Conservation (phyloP, 2,888 invertebrate genomes). For the Brenthis hecate region DNA sequence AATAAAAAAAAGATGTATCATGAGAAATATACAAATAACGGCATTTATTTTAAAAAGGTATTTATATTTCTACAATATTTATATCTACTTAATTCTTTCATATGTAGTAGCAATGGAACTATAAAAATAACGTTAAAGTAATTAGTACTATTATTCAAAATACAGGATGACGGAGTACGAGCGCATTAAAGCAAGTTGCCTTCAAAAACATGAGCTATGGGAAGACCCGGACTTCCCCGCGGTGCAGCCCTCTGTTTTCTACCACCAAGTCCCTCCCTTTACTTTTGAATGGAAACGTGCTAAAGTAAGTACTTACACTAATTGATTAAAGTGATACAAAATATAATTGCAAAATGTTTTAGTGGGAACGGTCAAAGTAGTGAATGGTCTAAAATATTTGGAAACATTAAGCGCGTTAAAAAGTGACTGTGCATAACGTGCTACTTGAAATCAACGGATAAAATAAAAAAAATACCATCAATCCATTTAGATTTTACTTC, state of each 20-base stretch:
- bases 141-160: not conserved
- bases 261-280: constrained; percentile 96
- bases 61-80: no score
- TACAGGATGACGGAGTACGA: constrained; percentile 89
- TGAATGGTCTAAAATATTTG: constrained; percentile 1
- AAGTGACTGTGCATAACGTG: not conserved
- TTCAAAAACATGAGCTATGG: constrained; percentile 91
- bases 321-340: no score
- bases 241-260: constrained; percentile 93
- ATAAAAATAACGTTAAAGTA: not conserved
- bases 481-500: constrained; percentile 5
- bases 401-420: not conserved
- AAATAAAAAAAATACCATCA: not conserved
- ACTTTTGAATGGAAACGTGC: constrained; percentile 95
- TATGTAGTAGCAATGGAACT: not conserved
- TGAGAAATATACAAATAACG: no score
- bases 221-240: constrained; percentile 96
- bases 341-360: not conserved
- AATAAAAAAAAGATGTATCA: no score
- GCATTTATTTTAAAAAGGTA: no score
- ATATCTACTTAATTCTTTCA: no score
- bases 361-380: not conserved
- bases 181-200: constrained; percentile 89
- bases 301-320: constrained; percentile 80
- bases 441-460: not conserved